Evolutionary conservation across 64 coral and sea anemone species (phyloP).

Genomic region (Pocillopora damicornis): DNA sequence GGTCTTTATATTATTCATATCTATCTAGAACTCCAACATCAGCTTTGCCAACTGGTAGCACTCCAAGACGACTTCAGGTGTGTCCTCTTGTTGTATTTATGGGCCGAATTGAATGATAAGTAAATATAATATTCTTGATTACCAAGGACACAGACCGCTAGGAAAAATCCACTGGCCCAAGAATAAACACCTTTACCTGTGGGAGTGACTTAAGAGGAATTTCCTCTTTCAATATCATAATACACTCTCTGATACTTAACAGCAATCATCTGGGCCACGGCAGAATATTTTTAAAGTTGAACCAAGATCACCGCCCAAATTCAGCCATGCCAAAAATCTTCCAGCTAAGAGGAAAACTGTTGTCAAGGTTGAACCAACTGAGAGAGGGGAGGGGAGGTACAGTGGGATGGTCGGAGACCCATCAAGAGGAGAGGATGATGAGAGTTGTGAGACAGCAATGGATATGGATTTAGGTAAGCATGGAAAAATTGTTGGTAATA

Average conservation of each 20-base stretch:
- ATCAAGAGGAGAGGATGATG: neutral
- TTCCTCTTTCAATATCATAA: no score
- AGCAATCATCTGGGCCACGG: neutral
- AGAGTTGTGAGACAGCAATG: neutral
- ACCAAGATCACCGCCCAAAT: neutral
- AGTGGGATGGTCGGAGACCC: constrained; percentile 63
- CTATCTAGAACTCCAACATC: constrained; percentile 27
- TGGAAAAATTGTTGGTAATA: neutral
- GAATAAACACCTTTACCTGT: no score
- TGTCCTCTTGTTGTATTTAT: neutral
- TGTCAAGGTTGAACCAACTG: constrained; percentile 13
- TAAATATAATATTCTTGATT: no score
- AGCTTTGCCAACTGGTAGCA: neutral
- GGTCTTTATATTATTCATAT: neutral
- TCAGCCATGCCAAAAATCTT: neutral
- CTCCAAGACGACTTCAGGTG: constrained; percentile 66
- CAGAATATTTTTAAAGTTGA: neutral
- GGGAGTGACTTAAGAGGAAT: no score
- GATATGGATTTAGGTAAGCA: constrained; percentile 30
- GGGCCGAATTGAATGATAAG: no score
- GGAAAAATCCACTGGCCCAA: no score
- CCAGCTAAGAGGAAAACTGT: neutral
- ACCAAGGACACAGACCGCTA: no score
- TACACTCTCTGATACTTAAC: neutral
- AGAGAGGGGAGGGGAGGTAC: constrained; percentile 19